These are phyloP conservation scores for Protobothrops flavoviridis DNA, from an alignment of 2,113 vertebrate genomes.

Conservation along the genomic window DNA sequence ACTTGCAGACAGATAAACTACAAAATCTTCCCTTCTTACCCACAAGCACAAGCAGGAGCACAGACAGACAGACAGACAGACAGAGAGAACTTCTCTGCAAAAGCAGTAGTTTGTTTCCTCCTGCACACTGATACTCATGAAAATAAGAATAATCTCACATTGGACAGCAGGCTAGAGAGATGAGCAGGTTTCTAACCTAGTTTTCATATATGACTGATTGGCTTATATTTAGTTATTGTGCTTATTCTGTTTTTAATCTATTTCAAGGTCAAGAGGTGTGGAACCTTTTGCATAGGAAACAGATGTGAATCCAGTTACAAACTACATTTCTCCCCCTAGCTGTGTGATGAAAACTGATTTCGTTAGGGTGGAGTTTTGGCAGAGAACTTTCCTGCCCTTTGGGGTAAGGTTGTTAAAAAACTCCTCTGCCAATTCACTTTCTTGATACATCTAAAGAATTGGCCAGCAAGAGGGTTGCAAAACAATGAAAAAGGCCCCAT, in stretches of 20 bases:
- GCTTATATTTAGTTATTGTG: background rate
- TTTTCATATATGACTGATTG: background rate
- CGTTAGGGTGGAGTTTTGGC: background rate
- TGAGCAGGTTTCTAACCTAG: background rate
- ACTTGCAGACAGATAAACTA: background rate
- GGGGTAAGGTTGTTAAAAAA: background rate
- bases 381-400: background rate
- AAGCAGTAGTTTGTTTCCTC: background rate
- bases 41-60: background rate
- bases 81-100: background rate
- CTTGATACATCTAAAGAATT: background rate
- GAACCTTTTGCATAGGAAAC: background rate
- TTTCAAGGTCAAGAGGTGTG: background rate
- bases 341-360: background rate
- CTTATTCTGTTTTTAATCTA: background rate
- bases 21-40: background rate
- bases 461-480: background rate
- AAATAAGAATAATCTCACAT: background rate
- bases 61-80: background rate
- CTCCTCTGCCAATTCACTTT: background rate
- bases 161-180: background rate
- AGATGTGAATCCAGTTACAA: constrained; percentile 3
- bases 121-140: background rate
- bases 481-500: background rate
- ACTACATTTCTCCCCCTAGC: background rate